Conservation (phyloP, 2,888 invertebrate species). For the Latrodectus elegans region DNA sequence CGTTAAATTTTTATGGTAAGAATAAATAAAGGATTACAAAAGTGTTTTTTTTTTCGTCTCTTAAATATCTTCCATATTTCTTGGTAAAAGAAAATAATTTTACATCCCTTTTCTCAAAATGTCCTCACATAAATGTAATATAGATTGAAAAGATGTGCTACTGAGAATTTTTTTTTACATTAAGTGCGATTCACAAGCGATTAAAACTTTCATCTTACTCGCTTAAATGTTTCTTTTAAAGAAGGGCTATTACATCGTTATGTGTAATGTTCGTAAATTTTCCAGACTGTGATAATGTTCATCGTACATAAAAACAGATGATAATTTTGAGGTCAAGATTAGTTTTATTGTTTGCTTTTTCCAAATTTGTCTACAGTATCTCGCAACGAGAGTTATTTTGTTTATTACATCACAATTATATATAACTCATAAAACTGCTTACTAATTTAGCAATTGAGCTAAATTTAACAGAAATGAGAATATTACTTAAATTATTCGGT, state of each 20-base stretch:
- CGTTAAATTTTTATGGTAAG: conserved; percentile 47
- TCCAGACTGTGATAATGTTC: conserved; percentile 10
- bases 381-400: no score
- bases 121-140: conserved; percentile 25
- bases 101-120: conserved; percentile 33
- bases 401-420: no score
- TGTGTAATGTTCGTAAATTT: conserved; percentile 26
- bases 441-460: no score
- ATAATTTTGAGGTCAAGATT: no score
- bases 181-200: neutral
- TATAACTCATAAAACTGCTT: no score
- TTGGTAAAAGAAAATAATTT: conserved; percentile 22
- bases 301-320: neutral
- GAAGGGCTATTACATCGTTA: conserved; percentile 15
- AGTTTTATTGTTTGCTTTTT: no score
- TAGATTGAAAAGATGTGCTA: conserved; percentile 11
- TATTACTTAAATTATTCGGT: no score
- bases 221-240: conserved; percentile 1
- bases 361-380: no score
- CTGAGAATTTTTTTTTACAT: conserved; percentile 29
- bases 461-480: no score
- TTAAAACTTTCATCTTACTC: conserved; percentile 3
- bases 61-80: neutral
- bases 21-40: conserved; percentile 47
- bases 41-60: conserved; percentile 4